Evolutionary conservation across 2,113 vertebrate species (phyloP).

Genomic region (Passer montanus): DNA sequence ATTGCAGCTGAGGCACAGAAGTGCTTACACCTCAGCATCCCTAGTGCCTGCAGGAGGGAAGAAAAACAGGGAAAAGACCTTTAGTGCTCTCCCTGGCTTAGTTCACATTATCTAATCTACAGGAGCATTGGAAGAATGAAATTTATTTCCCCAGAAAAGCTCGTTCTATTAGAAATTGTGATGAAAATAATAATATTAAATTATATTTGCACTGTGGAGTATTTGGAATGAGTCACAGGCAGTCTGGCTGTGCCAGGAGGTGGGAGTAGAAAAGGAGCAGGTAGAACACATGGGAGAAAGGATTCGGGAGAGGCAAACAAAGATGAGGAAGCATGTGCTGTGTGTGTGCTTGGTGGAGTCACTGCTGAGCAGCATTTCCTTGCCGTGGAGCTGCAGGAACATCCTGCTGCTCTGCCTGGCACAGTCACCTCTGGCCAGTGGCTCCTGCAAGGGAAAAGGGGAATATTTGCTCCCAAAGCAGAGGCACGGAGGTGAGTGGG

Average conservation of each 20-base stretch:
- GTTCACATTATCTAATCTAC: not conserved
- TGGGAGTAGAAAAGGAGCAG: conserved; percentile 23
- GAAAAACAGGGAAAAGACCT: not conserved
- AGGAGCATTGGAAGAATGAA: not conserved
- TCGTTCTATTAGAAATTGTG: not conserved
- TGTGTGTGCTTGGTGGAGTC: not conserved
- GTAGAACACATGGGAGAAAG: not conserved
- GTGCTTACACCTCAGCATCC: conserved; percentile 36
- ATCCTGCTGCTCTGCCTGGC: not conserved
- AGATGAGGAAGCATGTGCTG: conserved; percentile 3
- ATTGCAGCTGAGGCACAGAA: conserved; percentile 48
- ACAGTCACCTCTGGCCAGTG: not conserved
- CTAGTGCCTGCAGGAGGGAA: not conserved
- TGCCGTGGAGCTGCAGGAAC: not conserved
- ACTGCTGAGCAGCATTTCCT: not conserved
- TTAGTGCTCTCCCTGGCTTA: not conserved
- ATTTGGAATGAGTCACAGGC: conserved; percentile 29
- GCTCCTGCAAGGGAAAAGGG: not conserved
- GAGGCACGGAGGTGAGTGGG: not conserved
- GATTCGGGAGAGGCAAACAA: not conserved
- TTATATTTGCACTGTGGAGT: not conserved
- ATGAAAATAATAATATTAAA: conserved; percentile 4
- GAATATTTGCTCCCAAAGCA: not conserved
- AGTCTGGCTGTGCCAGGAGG: not conserved
- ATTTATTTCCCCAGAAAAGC: not conserved